These are phyloP conservation scores for Plutella xylostella DNA, from an alignment of 2,888 invertebrate species.

Conservation along the genomic window DNA sequence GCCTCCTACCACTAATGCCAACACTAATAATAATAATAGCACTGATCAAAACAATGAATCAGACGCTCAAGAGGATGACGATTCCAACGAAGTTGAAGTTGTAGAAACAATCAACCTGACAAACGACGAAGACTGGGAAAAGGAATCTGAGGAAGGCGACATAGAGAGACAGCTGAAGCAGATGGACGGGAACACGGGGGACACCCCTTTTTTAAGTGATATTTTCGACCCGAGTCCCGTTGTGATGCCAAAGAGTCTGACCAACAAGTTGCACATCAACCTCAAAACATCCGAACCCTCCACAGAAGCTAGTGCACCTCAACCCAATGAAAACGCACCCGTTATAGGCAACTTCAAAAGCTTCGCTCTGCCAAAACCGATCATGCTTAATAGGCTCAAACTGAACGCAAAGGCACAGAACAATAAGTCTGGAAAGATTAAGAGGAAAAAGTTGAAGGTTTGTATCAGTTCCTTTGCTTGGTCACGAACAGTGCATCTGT, in stretches of 20 bases:
- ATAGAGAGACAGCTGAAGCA: constrained; percentile 48
- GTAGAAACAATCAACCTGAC: constrained; percentile 54
- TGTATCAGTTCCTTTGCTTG: constrained; percentile 30
- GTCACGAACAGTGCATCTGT: background rate
- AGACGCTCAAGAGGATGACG: constrained; percentile 8
- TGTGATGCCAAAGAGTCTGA: constrained; percentile 32
- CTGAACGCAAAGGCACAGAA: constrained; percentile 30
- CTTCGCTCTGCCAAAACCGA: constrained; percentile 62
- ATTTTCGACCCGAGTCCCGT: constrained; percentile 61
- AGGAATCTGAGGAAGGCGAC: constrained; percentile 49
- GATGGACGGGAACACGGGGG: constrained; percentile 46
- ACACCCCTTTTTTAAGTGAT: constrained; percentile 60
- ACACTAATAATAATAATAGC: too few relatives aligned
- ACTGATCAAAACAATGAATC: too few relatives aligned
- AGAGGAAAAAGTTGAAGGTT: constrained; percentile 46
- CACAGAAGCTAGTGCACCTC: constrained; percentile 22
- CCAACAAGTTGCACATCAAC: constrained; percentile 42
- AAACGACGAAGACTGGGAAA: constrained; percentile 60
- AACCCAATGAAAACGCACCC: constrained; percentile 41
- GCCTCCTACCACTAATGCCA: too few relatives aligned
- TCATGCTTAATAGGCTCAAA: constrained; percentile 57
- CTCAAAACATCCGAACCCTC: constrained; percentile 28
- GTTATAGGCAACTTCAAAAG: constrained; percentile 64
- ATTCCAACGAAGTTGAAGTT: constrained; percentile 19
- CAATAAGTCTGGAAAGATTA: constrained; percentile 35